phyloP scores from a whole-genome alignment of 2,888 invertebrate genomes.

The Coleophora deauratella region DNA sequence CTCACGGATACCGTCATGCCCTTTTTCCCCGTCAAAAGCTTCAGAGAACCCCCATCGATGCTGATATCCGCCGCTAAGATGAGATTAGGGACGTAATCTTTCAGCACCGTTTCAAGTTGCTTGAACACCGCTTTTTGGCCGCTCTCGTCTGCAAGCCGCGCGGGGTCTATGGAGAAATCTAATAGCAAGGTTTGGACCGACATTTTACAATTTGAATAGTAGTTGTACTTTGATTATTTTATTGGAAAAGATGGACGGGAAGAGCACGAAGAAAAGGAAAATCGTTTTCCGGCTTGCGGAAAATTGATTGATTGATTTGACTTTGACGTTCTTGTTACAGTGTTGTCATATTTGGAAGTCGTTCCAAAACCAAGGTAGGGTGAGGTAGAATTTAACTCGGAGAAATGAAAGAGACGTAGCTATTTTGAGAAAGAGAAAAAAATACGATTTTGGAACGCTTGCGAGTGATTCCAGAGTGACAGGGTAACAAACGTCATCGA shows the following conservation, averaged over 20 bases:
- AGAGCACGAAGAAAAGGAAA: conserved; percentile 18
- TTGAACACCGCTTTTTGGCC: conserved; percentile 78
- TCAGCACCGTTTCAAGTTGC: conserved; percentile 79
- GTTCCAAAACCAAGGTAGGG: no score
- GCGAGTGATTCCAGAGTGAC: no score
- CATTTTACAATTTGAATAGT: conserved; percentile 62
- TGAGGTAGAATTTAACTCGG: no score
- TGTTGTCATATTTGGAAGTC: no score
- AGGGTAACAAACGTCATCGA: no score
- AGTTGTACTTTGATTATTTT: conserved; percentile 21
- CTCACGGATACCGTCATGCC: conserved; percentile 81
- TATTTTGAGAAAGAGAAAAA: no score
- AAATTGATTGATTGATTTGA: not conserved
- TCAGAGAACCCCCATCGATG: conserved; percentile 80
- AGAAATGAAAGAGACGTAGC: no score
- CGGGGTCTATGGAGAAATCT: conserved; percentile 85
- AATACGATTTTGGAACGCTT: no score
- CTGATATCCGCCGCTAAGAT: conserved; percentile 79
- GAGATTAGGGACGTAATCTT: conserved; percentile 81
- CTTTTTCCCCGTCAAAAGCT: conserved; percentile 80
- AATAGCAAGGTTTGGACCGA: conserved; percentile 85
- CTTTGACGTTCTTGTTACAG: no score
- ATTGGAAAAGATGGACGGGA: conserved; percentile 32
- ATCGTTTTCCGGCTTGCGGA: not conserved
- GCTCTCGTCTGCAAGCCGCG: conserved; percentile 77